These are phyloP conservation scores for Thalpophila matura DNA, from an alignment of 2,888 invertebrate genomes.

Conservation along the genomic window DNA sequence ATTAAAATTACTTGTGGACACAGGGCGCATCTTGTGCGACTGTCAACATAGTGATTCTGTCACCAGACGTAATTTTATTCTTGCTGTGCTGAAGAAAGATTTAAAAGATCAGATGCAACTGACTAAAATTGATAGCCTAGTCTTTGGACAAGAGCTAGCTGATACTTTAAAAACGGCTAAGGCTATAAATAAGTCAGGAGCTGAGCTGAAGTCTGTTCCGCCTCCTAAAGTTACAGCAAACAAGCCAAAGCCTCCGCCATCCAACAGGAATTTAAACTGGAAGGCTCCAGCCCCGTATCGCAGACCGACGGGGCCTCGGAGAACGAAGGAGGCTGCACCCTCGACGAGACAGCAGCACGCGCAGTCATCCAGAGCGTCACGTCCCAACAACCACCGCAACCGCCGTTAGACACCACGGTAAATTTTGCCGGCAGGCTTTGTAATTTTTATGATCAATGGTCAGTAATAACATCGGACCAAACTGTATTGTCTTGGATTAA, in stretches of 20 bases:
- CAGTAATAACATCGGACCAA: background rate
- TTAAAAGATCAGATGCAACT: background rate
- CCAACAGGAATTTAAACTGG: slow-evolving; percentile 7
- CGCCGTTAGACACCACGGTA: background rate
- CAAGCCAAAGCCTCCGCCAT: background rate
- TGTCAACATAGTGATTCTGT: slow-evolving; percentile 3
- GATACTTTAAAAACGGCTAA: background rate
- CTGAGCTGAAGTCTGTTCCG: background rate
- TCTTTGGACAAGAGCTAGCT: background rate
- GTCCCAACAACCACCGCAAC: background rate
- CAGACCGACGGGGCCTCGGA: background rate
- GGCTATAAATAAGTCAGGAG: background rate
- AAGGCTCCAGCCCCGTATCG: background rate
- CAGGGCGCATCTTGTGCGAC: slow-evolving; percentile 1
- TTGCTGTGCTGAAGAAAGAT: background rate
- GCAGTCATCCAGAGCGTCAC: background rate
- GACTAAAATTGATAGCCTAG: background rate
- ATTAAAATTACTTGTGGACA: background rate
- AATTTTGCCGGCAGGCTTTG: background rate
- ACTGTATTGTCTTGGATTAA: background rate
- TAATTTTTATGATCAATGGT: background rate
- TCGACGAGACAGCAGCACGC: slow-evolving; percentile 3
- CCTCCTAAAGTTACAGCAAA: no score
- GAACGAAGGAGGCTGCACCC: slow-evolving; percentile 8
- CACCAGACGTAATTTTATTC: slow-evolving; percentile 3